Evolutionary conservation across 2,888 invertebrate species (phyloP), one percentile per base, ranked within the genome.

Genomic region (Eupithecia inturbata): DNA sequence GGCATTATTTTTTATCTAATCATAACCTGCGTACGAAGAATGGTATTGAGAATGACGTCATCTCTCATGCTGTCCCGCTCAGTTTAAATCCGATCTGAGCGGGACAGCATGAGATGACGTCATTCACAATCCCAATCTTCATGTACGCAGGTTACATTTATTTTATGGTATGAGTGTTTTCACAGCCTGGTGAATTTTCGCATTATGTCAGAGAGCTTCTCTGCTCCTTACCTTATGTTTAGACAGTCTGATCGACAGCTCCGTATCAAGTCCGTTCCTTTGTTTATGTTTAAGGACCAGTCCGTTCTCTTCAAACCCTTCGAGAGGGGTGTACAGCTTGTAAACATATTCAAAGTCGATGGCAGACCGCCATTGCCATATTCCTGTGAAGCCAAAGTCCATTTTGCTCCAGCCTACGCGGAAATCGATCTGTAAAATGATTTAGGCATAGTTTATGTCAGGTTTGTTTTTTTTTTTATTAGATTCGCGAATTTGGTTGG

Each of bases 261-360:
- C 97, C 7, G 96, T 95, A 80, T 97, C 96, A 70, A 97, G 91
- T 33, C 96, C 95, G 45, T 95, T 92, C 14, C 95, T 93, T 74
- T 96, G 95, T 1, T 97, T 93, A 78, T 97, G 95, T 86, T 97
- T 97, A 0, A 96, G 94, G 0, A 97, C 96, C 12, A 97, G 92
- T 0, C 97, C 97, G 82, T 97, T 97, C 84, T 97, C 96, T 83
- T 97, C 96, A 79, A 97, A 96, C 6, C 96, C 96, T 82, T 96
- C 95, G n/a, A 98, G 88, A 0, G 98, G 98, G 0, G 97, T 97
- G 84, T 96, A 97, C 60, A 97, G 89, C 80, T 96, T 96, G 88
- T 97, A 97, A 0, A 96, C 95, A 87, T 97, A 97, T 78, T 97
- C 96, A 78, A 98, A 97, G 88, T 97, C 96, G 16, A 96, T 95